Evolutionary conservation across 2,888 invertebrate species (phyloP), one percentile per base, ranked within the genome.

Genomic region (Resseliella maxima): DNA sequence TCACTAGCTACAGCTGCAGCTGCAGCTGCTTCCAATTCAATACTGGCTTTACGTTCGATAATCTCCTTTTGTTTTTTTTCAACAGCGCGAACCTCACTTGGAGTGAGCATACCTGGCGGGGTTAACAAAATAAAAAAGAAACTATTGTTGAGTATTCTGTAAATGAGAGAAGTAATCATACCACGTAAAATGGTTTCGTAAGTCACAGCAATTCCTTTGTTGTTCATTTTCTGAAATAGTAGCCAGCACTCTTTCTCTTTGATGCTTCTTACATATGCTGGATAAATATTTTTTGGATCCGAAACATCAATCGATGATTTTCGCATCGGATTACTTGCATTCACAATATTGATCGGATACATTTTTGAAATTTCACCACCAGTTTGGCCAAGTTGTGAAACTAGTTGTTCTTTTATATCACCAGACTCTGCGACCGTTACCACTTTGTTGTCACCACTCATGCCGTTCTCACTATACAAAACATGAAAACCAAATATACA

Each of bases 91-190:
- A 94, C 94, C 89, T 95, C 95, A 0, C 94, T 94, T 5, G 95
- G 95, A 12, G 95, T 95, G 87, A 95, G 90, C 94, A 95, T 94
- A n/a, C n/a, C n/a, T n/a, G n/a, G n/a, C n/a, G n/a, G n/a, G n/a
- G n/a, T n/a, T n/a, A n/a, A n/a, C n/a, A n/a, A n/a, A n/a, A n/a
- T n/a, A n/a, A n/a, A n/a, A n/a, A n/a, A n/a, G n/a, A n/a, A n/a
- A n/a, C n/a, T n/a, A n/a, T n/a, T n/a, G n/a, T n/a, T n/a, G n/a
- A n/a, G n/a, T n/a, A n/a, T n/a, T n/a, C n/a, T 45, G n/a, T n/a
- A n/a, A n/a, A n/a, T n/a, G n/a, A n/a, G n/a, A n/a, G n/a, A n/a
- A n/a, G n/a, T n/a, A n/a, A n/a, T n/a, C n/a, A n/a, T n/a, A 54
- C 95, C 95, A 88, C 95, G 92, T 85, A 94, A 89, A 81, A 95